Evolutionary conservation across 2,888 invertebrate species (phyloP).

Genomic region (Plemyria rubiginata): DNA sequence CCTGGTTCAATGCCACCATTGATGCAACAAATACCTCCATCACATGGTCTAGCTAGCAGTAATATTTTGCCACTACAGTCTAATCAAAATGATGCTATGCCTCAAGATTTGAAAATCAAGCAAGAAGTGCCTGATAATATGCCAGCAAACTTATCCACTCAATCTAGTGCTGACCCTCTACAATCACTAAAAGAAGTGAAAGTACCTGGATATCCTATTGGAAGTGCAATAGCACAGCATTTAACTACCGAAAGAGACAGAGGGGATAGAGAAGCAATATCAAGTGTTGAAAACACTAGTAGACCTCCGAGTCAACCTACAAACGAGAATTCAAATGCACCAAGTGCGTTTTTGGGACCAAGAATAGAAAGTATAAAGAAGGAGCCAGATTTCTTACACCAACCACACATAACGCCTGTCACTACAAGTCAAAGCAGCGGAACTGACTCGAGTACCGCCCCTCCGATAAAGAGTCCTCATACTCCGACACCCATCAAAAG

Average conservation of each 20-base stretch:
- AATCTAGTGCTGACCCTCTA: constrained; percentile 87
- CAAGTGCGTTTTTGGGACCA: constrained; percentile 86
- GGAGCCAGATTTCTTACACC: constrained; percentile 87
- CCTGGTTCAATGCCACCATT: constrained; percentile 70
- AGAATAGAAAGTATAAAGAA: constrained; percentile 90
- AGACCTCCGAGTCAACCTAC: constrained; percentile 79
- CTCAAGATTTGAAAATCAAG: constrained; percentile 82
- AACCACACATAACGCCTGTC: constrained; percentile 80
- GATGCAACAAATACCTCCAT: constrained; percentile 71
- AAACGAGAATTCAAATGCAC: constrained; percentile 77
- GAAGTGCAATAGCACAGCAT: constrained; percentile 80
- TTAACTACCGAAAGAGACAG: constrained; percentile 79
- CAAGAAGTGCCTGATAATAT: constrained; percentile 82
- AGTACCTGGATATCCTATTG: constrained; percentile 89
- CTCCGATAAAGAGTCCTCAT: constrained; percentile 84
- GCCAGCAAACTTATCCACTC: constrained; percentile 81
- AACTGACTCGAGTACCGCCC: constrained; percentile 79
- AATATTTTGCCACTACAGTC: constrained; percentile 64
- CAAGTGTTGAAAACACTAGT: constrained; percentile 78
- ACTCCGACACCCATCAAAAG: constrained; percentile 82
- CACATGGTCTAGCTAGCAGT: constrained; percentile 64
- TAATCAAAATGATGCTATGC: constrained; percentile 76
- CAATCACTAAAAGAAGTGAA: constrained; percentile 92
- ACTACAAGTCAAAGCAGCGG: constrained; percentile 76
- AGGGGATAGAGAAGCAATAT: constrained; percentile 78